A percentile compares a stretch with the other conserved stretches of the same genome.
Conservation (phyloP, 2,113 vertebrate species). For the Eublepharis macularius region DNA sequence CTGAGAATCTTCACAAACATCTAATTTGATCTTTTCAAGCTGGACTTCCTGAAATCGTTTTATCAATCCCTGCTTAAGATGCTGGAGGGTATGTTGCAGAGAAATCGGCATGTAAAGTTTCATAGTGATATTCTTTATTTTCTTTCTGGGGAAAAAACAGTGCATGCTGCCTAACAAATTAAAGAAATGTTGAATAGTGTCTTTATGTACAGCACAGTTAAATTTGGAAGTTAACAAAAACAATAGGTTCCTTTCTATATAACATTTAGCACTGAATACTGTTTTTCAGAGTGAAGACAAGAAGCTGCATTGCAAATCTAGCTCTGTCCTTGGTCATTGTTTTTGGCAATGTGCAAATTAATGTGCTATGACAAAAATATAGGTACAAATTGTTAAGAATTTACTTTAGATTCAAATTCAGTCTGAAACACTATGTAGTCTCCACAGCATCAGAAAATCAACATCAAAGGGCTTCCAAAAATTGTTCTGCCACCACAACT, state of each 20-base stretch:
- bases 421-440: background rate
- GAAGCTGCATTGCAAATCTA: background rate
- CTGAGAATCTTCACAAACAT: constrained; percentile 18
- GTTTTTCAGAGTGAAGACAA: background rate
- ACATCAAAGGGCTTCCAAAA: background rate
- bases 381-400: background rate
- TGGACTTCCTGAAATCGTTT: constrained; percentile 24
- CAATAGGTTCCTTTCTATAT: constrained; percentile 34
- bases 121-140: background rate
- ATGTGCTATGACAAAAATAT: background rate
- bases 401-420: fast-evolving
- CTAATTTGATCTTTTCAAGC: constrained; percentile 10
- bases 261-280: constrained; percentile 14
- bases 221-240: constrained; percentile 15
- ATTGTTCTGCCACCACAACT: background rate
- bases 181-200: background rate
- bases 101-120: constrained; percentile 20
- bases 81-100: constrained; percentile 23
- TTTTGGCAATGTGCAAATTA: fast-evolving
- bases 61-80: background rate
- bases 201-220: constrained; percentile 23
- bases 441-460: background rate
- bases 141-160: background rate
- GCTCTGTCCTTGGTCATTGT: background rate
- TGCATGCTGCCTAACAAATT: fast-evolving